Evolutionary conservation across 2,888 invertebrate species (phyloP), one percentile per base, ranked within the genome.

Genomic region (Tholera decimalis): DNA sequence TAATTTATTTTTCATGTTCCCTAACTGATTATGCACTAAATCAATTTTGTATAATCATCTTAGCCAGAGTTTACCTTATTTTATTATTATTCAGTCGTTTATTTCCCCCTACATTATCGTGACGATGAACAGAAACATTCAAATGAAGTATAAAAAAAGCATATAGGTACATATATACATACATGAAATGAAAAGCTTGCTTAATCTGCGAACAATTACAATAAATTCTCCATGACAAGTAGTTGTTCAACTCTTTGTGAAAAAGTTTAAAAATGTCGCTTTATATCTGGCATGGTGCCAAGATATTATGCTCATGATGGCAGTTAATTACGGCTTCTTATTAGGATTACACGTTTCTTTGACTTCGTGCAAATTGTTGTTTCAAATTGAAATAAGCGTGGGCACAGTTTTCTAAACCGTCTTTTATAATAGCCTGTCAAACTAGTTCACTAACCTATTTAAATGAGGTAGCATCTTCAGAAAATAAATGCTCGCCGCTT

Each of bases 201-300:
- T 74, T 76, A 79, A 81, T 79, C 59, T 69, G 64, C 51, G 47
- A 59, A 69, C 76, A 83, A 82, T 84, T 77, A 77, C 68, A 63
- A 79, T 84, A 79, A 79, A 79, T 86, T 82, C 58, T 61, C 54
- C 44, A 61, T 77, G 80, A 77, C 82, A 77, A 58, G 80, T 61
- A 66, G 77, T 77, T 61, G 73, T 71, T 84, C 77, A 80, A 81
- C 70, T 81, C 73, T 83, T 82, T 83, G 79, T 79, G 71, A 80
- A 79, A 72, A 70, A 81, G 76, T 71, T 37, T 73, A 75, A 81
- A 81, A 82, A 80, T 70, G 71, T 72, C 55, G 75, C 62, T 73
- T 51, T 71, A 78, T 67, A 67, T 65, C 63, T 63, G 87, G 87
- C 85, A 65, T 49, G 55, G 62, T 81, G 87, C 88, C 88, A 87